Base-by-base conservation (phyloP, 1,140 invertebrate genomes). In the Drosophila truncata region DNA sequence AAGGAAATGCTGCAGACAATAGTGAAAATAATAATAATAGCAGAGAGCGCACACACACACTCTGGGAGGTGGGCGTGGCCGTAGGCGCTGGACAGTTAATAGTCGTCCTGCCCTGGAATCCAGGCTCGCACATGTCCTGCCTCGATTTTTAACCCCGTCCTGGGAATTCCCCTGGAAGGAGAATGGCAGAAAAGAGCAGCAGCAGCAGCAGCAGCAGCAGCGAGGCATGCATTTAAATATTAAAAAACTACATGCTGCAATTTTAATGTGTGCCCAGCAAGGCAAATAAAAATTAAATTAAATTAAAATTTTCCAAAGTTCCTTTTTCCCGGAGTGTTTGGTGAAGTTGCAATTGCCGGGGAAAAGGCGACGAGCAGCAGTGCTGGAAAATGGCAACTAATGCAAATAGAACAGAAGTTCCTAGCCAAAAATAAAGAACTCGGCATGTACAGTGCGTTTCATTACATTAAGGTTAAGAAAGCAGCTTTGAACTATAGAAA, bases 221-320 rank as follows among this genome's bases (percentile, higher is more conserved):
- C 37, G n/a, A 35, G 41, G 52, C 66, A n/a, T 77, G 50, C 82
- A 85, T 85, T 84, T 80, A 85, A 80, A 84, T 84, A 80, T 85
- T 80, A 77, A 71, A 73, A 81, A 84, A 73, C 66, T 80, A 70
- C 55, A 78, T 70, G 44, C 63, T 80, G 82, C 54, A 84, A 65
- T 84, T 84, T 80, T 80, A 84, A 84, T 84, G 78, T 85, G 78
- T 85, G 73, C 73, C 67, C 82, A 77, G 77, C 59, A 84, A 78
- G 73, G 78, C 82, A 84, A 85, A 84, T 78, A 85, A 71, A 84
- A 84, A 81, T 85, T 73, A 84, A 84, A 84, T 84, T 80, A 84
- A 84, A 84, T 82, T 82, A 81, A 81, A 84, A 80, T 81, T 84
- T 72, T 58, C 47, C 41, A 78, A 84, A 84, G 52, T 65, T 85